Evolutionary conservation across 2,113 vertebrate genomes (phyloP).

Genomic region (Neodontobutis hainanensis): DNA sequence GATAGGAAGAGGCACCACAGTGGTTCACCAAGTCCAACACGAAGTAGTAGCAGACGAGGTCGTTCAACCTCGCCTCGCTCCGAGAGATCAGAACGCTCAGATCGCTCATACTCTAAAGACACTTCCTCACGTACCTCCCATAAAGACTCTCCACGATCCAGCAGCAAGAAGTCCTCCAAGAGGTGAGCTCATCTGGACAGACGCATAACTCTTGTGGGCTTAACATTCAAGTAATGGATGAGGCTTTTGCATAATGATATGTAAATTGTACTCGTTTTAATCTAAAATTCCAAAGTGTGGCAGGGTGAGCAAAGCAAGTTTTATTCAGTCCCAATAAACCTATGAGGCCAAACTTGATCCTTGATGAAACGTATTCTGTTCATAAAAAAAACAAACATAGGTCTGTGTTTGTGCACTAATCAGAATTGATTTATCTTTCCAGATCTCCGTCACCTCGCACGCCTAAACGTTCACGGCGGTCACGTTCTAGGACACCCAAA

Average conservation of each 20-base stretch:
- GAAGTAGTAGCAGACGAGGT: slow-evolving; percentile 86
- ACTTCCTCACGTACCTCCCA: slow-evolving; percentile 87
- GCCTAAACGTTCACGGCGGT: slow-evolving; percentile 92
- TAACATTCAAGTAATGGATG: not conserved
- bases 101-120: slow-evolving; percentile 90
- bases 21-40: slow-evolving; percentile 88
- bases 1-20: slow-evolving; percentile 93
- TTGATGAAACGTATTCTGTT: too few relatives aligned
- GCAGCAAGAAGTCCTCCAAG: slow-evolving; percentile 91
- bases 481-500: slow-evolving; percentile 94
- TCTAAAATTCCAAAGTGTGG: too few relatives aligned
- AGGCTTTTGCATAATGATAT: too few relatives aligned
- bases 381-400: too few relatives aligned
- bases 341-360: too few relatives aligned
- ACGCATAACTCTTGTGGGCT: not conserved
- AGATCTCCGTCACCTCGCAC: slow-evolving; percentile 95
- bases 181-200: slow-evolving; percentile 77
- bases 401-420: too few relatives aligned
- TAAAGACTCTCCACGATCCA: slow-evolving; percentile 94
- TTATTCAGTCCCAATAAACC: too few relatives aligned
- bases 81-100: slow-evolving; percentile 88
- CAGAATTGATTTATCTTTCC: slow-evolving; percentile 1
- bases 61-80: slow-evolving; percentile 94
- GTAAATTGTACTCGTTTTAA: too few relatives aligned
- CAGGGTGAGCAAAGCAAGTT: too few relatives aligned